A percentile compares a stretch with the other conserved stretches of the same genome.
Conservation (phyloP, 1,140 invertebrate species). For the Orchesella cincta region DNA sequence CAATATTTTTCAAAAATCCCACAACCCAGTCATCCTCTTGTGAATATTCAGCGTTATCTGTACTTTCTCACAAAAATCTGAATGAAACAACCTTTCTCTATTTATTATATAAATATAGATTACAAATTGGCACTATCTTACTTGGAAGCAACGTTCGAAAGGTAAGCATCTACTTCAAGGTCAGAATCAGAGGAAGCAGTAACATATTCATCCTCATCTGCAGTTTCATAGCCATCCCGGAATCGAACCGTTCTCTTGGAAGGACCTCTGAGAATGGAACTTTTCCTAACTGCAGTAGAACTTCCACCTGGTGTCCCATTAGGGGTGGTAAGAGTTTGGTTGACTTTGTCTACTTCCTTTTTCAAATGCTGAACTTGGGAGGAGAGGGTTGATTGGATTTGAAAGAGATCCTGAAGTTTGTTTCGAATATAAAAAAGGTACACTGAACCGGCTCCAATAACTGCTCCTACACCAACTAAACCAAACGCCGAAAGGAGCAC, state of each 20-base stretch:
- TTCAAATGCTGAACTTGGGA: slow-evolving; percentile 35
- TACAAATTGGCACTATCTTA: neutral
- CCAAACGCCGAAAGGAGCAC: slow-evolving; percentile 41
- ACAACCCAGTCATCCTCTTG: slow-evolving; percentile 28
- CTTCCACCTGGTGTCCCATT: neutral
- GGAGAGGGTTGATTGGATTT: slow-evolving; percentile 34
- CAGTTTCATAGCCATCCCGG: slow-evolving; percentile 32
- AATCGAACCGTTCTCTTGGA: slow-evolving; percentile 10
- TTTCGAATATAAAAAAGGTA: slow-evolving; percentile 39
- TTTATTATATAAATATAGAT: slow-evolving; percentile 7
- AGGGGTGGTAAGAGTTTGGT: neutral
- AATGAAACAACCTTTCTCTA: neutral
- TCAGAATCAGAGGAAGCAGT: slow-evolving; percentile 31
- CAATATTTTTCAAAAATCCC: slow-evolving; percentile 49
- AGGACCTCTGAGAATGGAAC: neutral
- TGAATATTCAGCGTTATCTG: neutral
- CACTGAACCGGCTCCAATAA: slow-evolving; percentile 42
- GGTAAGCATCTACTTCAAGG: neutral
- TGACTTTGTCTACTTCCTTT: slow-evolving; percentile 34
- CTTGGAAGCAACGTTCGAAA: neutral
- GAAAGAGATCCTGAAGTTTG: slow-evolving; percentile 35
- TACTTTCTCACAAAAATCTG: neutral
- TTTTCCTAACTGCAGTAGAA: neutral
- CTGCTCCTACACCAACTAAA: slow-evolving; percentile 36
- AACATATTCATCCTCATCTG: slow-evolving; percentile 38